Conservation (phyloP, 2,113 vertebrate species). For the Thamnophis sirtalis region DNA sequence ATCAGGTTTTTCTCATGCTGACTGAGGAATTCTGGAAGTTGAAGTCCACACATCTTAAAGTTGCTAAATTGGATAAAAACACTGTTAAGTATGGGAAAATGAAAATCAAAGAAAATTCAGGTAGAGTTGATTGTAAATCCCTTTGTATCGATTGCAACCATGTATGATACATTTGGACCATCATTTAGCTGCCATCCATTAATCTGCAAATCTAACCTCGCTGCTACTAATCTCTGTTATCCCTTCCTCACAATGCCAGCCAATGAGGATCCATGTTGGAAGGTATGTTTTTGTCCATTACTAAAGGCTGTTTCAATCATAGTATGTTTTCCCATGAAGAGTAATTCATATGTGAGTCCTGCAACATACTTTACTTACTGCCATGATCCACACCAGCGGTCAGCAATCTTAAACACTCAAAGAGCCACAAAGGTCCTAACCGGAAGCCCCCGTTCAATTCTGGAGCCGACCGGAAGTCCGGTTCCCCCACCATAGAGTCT, state of each 20-base stretch:
- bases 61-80: background rate
- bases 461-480: too few relatives aligned
- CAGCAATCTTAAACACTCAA: too few relatives aligned
- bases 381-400: background rate
- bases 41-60: background rate
- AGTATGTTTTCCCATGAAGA: background rate
- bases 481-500: too few relatives aligned
- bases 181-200: constrained; percentile 15
- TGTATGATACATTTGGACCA: background rate
- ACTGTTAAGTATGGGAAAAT: background rate
- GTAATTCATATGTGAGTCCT: constrained; percentile 14
- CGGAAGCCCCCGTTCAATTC: too few relatives aligned
- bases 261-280: constrained; percentile 93
- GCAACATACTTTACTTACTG: background rate
- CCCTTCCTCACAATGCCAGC: constrained; percentile 83
- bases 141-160: background rate
- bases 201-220: background rate
- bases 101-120: background rate
- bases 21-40: background rate
- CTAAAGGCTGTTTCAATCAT: background rate
- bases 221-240: constrained; percentile 83
- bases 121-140: background rate
- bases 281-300: constrained; percentile 77
- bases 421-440: too few relatives aligned
- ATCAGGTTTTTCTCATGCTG: background rate